Percentiles rank a stretch among this genome's conserved stretches.
These are phyloP conservation scores for Oscheius sp. DNA, from an alignment of 2,888 invertebrate genomes.

Conservation along the genomic window DNA sequence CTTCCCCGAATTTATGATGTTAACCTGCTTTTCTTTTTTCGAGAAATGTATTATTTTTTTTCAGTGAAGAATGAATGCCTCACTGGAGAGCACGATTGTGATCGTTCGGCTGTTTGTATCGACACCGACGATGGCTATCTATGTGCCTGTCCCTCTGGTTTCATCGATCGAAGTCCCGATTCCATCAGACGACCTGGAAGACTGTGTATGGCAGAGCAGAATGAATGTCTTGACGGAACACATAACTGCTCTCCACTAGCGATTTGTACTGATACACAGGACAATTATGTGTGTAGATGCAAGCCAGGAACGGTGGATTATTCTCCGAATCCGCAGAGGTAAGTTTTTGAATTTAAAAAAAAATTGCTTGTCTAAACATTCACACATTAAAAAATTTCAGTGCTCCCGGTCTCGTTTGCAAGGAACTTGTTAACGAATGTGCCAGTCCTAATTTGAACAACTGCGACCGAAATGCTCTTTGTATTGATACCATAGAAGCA, in stretches of 20 bases:
- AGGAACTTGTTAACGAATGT: conserved; percentile 67
- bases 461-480: conserved; percentile 66
- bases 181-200: conserved; percentile 63
- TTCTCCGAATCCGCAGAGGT: conserved; percentile 68
- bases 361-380: too few relatives aligned
- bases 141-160: conserved; percentile 64
- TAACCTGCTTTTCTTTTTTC: not conserved
- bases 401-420: conserved; percentile 65
- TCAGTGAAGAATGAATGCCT: conserved; percentile 68
- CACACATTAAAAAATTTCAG: conserved; percentile 25
- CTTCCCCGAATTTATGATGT: too few relatives aligned
- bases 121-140: conserved; percentile 66
- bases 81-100: conserved; percentile 67
- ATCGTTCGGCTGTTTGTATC: conserved; percentile 66
- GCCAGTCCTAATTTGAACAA: conserved; percentile 53
- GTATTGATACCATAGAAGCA: conserved; percentile 67
- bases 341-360: too few relatives aligned
- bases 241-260: conserved; percentile 68
- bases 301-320: conserved; percentile 69
- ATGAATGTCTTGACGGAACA: conserved; percentile 66
- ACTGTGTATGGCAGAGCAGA: conserved; percentile 64
- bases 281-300: conserved; percentile 68
- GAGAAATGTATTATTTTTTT: conserved; percentile 22
- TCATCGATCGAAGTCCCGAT: conserved; percentile 65
- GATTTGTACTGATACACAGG: conserved; percentile 67